Percentiles rank a stretch among this genome's conserved stretches.
Conservation (phyloP, 1,140 invertebrate genomes). For the Cydia strobilella region DNA sequence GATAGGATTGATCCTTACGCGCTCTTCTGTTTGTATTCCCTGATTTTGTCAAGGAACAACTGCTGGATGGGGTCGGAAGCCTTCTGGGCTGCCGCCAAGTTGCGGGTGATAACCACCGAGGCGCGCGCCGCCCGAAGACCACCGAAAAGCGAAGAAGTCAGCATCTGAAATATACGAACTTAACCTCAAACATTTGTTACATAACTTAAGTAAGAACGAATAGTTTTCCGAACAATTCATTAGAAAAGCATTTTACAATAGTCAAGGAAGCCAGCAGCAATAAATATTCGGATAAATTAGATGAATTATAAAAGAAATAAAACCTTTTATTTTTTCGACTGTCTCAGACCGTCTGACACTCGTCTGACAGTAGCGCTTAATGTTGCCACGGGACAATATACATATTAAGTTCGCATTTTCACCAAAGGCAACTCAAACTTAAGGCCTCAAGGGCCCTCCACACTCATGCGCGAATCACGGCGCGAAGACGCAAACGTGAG, state of each 20-base stretch:
- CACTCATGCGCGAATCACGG: no score
- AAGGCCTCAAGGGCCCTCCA: no score
- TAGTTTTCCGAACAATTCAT: neutral
- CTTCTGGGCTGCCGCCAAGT: conserved; percentile 86
- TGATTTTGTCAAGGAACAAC: conserved; percentile 95
- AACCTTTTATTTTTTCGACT: conserved; percentile 26
- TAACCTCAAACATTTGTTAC: conserved; percentile 70
- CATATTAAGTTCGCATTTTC: neutral
- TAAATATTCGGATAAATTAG: neutral
- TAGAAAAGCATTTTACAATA: neutral
- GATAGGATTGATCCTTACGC: conserved; percentile 56
- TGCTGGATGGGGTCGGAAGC: conserved; percentile 95
- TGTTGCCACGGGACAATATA: conserved; percentile 2
- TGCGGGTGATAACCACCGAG: conserved; percentile 80
- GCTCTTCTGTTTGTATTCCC: conserved; percentile 89
- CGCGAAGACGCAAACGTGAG: no score
- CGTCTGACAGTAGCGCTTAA: conserved; percentile 15
- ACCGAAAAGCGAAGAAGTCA: conserved; percentile 63
- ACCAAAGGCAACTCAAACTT: neutral
- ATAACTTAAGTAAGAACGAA: conserved; percentile 53
- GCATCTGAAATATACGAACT: conserved; percentile 69
- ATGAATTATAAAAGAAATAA: neutral
- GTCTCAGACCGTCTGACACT: conserved; percentile 15
- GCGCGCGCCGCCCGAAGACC: conserved; percentile 61
- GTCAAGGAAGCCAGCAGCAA: neutral